Evolutionary conservation across 2,113 vertebrate genomes (phyloP), one percentile per base, ranked within the genome.

Genomic region (Herpetotheres cachinnans): DNA sequence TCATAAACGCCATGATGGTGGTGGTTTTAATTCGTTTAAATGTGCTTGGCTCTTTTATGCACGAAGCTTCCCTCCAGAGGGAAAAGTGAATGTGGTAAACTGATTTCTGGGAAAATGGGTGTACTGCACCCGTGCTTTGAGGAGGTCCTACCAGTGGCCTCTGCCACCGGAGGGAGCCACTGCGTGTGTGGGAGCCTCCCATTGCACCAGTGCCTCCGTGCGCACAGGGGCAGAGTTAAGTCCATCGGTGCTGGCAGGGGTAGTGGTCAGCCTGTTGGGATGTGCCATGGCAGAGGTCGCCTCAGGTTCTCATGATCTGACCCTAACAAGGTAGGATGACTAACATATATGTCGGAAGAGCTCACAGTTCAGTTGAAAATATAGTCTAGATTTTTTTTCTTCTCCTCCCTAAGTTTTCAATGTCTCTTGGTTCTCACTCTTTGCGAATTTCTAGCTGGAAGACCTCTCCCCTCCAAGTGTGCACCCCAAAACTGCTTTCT

Each of bases 91-190:
- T 1, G 20, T 2, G 11, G 58, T 12, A 34, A 30, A 26, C 15
- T 17, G 71, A 16, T 65, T 70, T 13, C 52, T 76, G 46, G 73
- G 61, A 34, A 76, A 59, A 27, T 1, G 16, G 9, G 8, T 7
- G 36, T 11, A 14, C 21, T 22, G 10, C 4, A 4, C 0, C 0
- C 0, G 6, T 7, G 4, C n/a, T 25, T 50, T 6, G 69, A 65
- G 29, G 7, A 56, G 16, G 24, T 63, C 13, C 22, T 67, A 16
- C 44, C 3, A 13, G 52, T 20, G 50, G n/a, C 47, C 7, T 82
- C 19, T 52, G 27, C 74, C 94, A 82, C 80, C 0, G 24, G 82
- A 79, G 82, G 91, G 91, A 74, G 82, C 47, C 19, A 54, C 26
- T 61, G 46, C 5, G 38, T 25, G 17, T 16, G 1, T 6, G 26